These are phyloP conservation scores for Caenorhabditis sulstoni DNA, from an alignment of 2,888 invertebrate genomes.

Conservation along the genomic window DNA sequence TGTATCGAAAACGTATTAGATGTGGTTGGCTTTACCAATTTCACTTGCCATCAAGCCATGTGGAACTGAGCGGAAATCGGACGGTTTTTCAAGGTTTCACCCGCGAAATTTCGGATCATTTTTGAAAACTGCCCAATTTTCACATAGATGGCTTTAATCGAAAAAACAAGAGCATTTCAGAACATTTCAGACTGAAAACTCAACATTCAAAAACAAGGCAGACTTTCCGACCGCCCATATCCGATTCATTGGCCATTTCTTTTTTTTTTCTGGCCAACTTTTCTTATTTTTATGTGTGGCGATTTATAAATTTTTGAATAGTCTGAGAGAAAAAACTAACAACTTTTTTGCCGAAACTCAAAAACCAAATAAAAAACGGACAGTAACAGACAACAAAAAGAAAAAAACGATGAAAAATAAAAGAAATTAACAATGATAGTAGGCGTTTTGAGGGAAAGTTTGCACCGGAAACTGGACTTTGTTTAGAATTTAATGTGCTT, in stretches of 20 bases:
- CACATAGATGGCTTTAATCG: no score
- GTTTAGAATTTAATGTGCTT: conserved; percentile 60
- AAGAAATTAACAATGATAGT: no score
- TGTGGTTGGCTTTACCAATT: no score
- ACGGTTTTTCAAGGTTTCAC: no score
- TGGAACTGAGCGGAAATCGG: conserved; percentile 8
- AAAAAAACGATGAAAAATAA: conserved; percentile 19
- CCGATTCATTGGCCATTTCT: background rate
- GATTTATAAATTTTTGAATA: background rate
- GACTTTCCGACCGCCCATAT: conserved; percentile 8
- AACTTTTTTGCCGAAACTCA: conserved; percentile 1
- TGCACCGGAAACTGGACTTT: no score
- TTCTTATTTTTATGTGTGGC: no score
- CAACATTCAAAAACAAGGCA: background rate
- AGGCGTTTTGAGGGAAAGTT: no score
- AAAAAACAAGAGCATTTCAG: no score
- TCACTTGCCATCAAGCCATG: background rate
- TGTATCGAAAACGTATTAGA: no score
- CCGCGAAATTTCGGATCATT: no score
- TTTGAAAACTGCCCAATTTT: no score
- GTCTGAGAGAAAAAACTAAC: background rate
- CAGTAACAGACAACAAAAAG: conserved; percentile 1
- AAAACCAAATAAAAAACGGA: conserved; percentile 4
- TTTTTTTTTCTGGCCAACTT: no score
- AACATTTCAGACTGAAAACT: background rate